phyloP scores from a whole-genome alignment of 2,797 vertebrate genomes.

The Orestias chungarensis region DNA sequence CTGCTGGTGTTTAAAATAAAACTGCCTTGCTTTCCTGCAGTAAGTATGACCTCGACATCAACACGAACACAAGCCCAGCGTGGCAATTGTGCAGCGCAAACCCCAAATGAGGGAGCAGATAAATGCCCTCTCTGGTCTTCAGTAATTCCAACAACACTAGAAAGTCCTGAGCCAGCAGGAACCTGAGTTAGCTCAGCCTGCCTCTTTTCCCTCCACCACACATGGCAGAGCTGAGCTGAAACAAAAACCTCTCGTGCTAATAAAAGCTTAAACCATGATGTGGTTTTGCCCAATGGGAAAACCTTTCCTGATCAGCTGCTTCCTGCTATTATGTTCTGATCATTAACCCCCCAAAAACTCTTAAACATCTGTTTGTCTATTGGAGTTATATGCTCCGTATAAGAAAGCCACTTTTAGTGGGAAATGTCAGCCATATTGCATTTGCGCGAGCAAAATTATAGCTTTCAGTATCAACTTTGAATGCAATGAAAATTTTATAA shows the following conservation, averaged over 20 bases:
- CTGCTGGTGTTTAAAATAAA: background rate
- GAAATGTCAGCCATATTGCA: background rate
- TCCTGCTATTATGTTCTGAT: background rate
- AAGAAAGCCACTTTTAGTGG: background rate
- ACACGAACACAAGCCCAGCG: constrained; percentile 9
- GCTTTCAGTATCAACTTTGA: background rate
- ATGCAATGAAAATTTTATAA: background rate
- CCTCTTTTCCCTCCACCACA: constrained; percentile 20
- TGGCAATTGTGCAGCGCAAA: constrained; percentile 62
- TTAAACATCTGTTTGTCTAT: background rate
- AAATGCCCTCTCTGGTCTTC: constrained; percentile 52
- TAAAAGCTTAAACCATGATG: constrained; percentile 9
- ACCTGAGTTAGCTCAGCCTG: constrained; percentile 45
- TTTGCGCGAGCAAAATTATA: background rate
- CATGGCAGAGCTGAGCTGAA: constrained; percentile 5
- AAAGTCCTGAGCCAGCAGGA: constrained; percentile 71
- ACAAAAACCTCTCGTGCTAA: constrained; percentile 8
- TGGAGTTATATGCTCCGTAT: background rate
- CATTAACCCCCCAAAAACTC: background rate
- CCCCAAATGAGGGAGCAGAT: constrained; percentile 35
- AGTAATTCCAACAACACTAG: constrained; percentile 67
- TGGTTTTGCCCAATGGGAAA: constrained; percentile 1
- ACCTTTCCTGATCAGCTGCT: background rate
- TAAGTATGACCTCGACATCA: constrained; percentile 48
- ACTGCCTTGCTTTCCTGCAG: background rate